phyloP scores from a whole-genome alignment of 2,113 vertebrate species.

The Syrmaticus mikado region DNA sequence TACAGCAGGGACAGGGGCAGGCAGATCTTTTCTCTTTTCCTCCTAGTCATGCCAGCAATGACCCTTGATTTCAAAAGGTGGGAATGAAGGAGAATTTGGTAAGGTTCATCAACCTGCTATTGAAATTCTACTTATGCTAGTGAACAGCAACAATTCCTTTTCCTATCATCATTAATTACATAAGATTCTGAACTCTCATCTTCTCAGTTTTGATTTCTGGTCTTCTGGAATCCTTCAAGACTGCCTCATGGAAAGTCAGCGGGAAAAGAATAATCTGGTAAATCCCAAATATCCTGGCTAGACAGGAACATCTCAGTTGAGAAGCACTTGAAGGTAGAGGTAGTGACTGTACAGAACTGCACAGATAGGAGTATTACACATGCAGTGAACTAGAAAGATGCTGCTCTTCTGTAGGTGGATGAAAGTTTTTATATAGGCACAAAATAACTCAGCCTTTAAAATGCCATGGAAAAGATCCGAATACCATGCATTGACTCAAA shows the following conservation, averaged over 20 bases:
- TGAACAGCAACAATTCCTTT: not conserved
- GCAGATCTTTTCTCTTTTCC: not conserved
- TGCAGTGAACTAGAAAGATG: not conserved
- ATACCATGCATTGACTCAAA: not conserved
- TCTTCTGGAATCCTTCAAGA: not conserved
- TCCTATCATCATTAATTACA: not conserved
- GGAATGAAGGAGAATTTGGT: not conserved
- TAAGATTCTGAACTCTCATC: not conserved
- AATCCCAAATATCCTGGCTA: not conserved
- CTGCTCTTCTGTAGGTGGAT: not conserved
- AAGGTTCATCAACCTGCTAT: not conserved
- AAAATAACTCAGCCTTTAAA: conserved; percentile 26
- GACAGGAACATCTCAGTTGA: not conserved
- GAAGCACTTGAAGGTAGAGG: not conserved
- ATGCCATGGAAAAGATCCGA: not conserved
- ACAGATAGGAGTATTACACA: not conserved
- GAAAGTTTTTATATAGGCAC: not conserved
- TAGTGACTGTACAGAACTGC: not conserved
- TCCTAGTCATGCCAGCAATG: not conserved
- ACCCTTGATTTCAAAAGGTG: not conserved
- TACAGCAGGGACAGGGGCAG: not conserved
- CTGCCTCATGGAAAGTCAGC: not conserved
- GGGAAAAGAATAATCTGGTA: not conserved
- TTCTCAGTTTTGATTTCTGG: not conserved
- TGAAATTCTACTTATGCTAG: not conserved